Percentiles rank a stretch among this genome's conserved stretches.
Evolutionary conservation across 2,888 invertebrate genomes (phyloP).

Genomic region (Frankliniella fusca): DNA sequence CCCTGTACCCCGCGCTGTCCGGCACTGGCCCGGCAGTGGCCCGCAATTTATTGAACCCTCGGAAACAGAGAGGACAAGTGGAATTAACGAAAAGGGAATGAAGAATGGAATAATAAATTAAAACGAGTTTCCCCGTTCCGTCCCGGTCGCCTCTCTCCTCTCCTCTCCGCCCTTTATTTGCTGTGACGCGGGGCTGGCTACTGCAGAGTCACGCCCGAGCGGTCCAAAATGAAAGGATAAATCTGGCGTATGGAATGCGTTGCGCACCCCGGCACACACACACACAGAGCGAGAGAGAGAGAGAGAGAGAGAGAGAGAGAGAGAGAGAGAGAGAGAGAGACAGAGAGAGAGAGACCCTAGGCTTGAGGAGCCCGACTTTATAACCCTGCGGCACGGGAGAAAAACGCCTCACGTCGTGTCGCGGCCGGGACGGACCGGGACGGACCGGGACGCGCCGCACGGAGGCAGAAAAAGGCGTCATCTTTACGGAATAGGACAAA

Average conservation of each 20-base stretch:
- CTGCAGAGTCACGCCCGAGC: not conserved
- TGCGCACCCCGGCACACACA: not conserved
- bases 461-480: too few relatives aligned
- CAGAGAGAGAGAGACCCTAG: too few relatives aligned
- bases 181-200: not conserved
- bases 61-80: not conserved
- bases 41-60: slow-evolving; percentile 16
- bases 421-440: not conserved
- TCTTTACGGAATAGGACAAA: too few relatives aligned
- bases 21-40: not conserved
- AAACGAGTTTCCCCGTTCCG: not conserved
- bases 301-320: too few relatives aligned
- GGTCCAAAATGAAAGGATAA: not conserved
- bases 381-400: not conserved
- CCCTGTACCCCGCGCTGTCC: not conserved
- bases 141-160: not conserved
- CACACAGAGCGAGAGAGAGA: too few relatives aligned
- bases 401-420: not conserved
- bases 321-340: too few relatives aligned
- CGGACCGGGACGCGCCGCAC: too few relatives aligned
- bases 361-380: not conserved
- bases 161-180: slow-evolving; percentile 11
- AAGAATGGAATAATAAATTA: slow-evolving; percentile 27
- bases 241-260: slow-evolving; percentile 3
- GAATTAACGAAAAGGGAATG: slow-evolving; percentile 20